Base-by-base conservation (phyloP, 2,797 vertebrate genomes). In the Sphenopsis melanotis region DNA sequence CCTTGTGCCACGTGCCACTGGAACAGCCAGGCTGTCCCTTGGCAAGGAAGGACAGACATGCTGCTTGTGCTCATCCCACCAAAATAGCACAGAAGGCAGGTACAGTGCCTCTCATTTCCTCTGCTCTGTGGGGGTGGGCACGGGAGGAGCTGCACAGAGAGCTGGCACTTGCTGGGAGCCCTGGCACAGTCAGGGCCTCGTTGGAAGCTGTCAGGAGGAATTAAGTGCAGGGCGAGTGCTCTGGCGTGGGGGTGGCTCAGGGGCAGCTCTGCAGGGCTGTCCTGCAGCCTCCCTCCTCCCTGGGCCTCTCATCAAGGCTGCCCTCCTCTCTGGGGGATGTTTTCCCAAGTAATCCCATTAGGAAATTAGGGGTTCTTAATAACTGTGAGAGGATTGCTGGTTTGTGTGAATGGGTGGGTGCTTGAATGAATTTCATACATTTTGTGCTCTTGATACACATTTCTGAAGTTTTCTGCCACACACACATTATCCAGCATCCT, bases 21-120 rank as follows among this genome's bases (percentile, higher is more conserved):
- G 46, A 70, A 14, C 47, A 60, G 18, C 37, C 64, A 23, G 75
- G 21, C 47, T 37, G 0, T 68, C 41, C 47, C 5, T 20, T 84
- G 71, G 77, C 56, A 90, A 57, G 75, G n/a, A 53, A 36, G 76
- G 42, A 41, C 74, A 64, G 72, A 20, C 66, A 21, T n/a, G 47
- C 77, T 63, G 52, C 2, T 50, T 79, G 77, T 84, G 66, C 71
- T 96, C 66, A 66, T 94, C 30, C 27, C 53, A 26, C 60, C 44
- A 39, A 88, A 94, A 94, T 82, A 93, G 74, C 46, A 37, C 46
- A 17, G 7, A 32, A 34, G 10, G 6, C 4, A 9, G 84, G 44
- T 22, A 26, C 3, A 1, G 11, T 36, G 65, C 30, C 37, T 94
- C 65, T 95, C 56, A 84, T 94, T 97, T 95, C 95, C 94, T 96